Conservation (phyloP, 2,888 invertebrate species). For the Cosmopolites sordidus region DNA sequence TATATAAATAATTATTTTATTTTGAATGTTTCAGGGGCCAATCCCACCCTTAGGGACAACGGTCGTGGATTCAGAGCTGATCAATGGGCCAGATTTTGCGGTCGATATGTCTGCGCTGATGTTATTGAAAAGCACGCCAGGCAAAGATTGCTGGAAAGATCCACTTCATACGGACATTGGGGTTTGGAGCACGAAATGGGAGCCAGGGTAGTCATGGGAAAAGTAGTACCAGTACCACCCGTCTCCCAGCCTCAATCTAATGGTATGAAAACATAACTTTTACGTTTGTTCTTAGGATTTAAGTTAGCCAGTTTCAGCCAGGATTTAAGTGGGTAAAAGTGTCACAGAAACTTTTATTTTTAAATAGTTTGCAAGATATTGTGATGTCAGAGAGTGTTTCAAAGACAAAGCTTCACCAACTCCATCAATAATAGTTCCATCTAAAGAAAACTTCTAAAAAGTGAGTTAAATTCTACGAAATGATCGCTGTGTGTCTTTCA, state of each 20-base stretch:
- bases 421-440: too few relatives aligned
- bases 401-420: too few relatives aligned
- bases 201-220: constrained; percentile 51
- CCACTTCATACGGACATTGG: constrained; percentile 54
- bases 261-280: constrained; percentile 36
- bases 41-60: constrained; percentile 62
- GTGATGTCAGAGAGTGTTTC: too few relatives aligned
- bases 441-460: too few relatives aligned
- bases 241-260: constrained; percentile 31
- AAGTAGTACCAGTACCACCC: constrained; percentile 46
- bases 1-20: too few relatives aligned
- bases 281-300: too few relatives aligned
- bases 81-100: constrained; percentile 73
- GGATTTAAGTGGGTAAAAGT: too few relatives aligned
- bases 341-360: too few relatives aligned
- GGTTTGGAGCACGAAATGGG: constrained; percentile 59
- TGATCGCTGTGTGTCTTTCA: too few relatives aligned
- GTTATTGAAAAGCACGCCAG: constrained; percentile 64
- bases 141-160: constrained; percentile 55
- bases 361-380: too few relatives aligned
- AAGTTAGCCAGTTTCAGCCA: too few relatives aligned
- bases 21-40: constrained; percentile 56
- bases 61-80: constrained; percentile 66
- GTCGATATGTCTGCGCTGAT: constrained; percentile 65
- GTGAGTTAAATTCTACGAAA: too few relatives aligned